Conservation (phyloP, 30 jellyfish, hydroid and myxozoan species). For the Aurelia aurita region DNA sequence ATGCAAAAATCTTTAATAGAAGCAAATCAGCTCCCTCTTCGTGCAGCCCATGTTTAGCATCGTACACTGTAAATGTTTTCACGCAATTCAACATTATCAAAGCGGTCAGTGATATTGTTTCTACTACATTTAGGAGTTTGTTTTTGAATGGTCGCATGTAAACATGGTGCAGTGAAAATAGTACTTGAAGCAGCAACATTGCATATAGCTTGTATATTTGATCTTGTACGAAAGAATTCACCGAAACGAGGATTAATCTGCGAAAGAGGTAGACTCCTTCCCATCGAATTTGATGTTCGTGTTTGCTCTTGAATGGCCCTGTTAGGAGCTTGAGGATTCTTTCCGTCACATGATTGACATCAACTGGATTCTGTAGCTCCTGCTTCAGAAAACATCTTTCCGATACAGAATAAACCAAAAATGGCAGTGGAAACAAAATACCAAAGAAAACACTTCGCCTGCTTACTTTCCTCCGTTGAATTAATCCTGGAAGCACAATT, state of each 20-base stretch:
- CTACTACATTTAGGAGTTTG: slow-evolving; percentile 32
- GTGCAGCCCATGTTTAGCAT: not conserved
- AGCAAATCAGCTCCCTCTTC: not conserved
- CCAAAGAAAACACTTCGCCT: slow-evolving; percentile 6
- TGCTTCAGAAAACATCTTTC: not conserved
- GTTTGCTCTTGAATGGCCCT: slow-evolving; percentile 24
- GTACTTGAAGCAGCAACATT: slow-evolving; percentile 19
- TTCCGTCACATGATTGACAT: not conserved
- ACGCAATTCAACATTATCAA: slow-evolving; percentile 14
- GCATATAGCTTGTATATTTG: slow-evolving; percentile 6
- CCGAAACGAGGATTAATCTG: slow-evolving; percentile 23
- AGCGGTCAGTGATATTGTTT: slow-evolving; percentile 42
- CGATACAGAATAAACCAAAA: not conserved
- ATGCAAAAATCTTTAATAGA: not conserved
- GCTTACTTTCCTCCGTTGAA: slow-evolving; percentile 6
- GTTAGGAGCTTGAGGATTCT: slow-evolving; percentile 5
- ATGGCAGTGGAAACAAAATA: slow-evolving; percentile 31
- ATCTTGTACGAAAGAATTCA: slow-evolving; percentile 3
- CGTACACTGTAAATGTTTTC: slow-evolving; percentile 20
- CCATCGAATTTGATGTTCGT: slow-evolving; percentile 16
- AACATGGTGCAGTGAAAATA: slow-evolving; percentile 55
- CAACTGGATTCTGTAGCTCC: not conserved
- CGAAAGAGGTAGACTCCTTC: slow-evolving; percentile 57
- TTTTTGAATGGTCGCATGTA: slow-evolving; percentile 42
- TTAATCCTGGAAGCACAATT: slow-evolving; percentile 6